phyloP scores from a whole-genome alignment of 2,113 vertebrate species.

The Odocoileus virginianus region DNA sequence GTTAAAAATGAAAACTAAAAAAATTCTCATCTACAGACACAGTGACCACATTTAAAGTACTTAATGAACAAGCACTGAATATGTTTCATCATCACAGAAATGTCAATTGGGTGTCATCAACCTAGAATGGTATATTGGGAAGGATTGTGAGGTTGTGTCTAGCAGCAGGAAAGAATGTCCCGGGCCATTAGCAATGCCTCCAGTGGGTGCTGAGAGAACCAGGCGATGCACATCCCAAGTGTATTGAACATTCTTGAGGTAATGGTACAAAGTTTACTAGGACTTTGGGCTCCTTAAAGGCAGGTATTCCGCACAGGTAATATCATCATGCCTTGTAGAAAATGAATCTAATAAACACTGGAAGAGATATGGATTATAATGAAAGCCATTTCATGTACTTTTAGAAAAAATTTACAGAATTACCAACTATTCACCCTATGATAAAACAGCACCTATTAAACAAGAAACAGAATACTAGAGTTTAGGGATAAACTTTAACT shows the following conservation, averaged over 20 bases:
- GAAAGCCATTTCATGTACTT: constrained; percentile 58
- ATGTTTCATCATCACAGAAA: background rate
- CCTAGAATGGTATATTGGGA: background rate
- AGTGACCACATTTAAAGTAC: background rate
- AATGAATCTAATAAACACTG: background rate
- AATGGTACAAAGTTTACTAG: background rate
- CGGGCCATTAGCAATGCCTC: background rate
- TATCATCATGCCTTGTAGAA: background rate
- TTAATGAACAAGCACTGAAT: background rate
- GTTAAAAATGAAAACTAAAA: background rate
- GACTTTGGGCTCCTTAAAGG: background rate
- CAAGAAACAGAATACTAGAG: background rate
- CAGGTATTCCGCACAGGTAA: background rate
- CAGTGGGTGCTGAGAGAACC: background rate
- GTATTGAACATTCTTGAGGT: background rate
- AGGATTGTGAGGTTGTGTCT: background rate
- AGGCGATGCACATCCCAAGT: background rate
- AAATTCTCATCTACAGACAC: background rate
- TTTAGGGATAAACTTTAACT: background rate
- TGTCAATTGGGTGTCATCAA: background rate
- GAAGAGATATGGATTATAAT: constrained; percentile 28
- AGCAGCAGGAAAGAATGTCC: background rate
- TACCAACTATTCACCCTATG: background rate
- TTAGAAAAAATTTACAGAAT: background rate
- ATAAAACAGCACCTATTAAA: background rate